Conservation (phyloP, 2,888 invertebrate species). For the Abscondita cerata region DNA sequence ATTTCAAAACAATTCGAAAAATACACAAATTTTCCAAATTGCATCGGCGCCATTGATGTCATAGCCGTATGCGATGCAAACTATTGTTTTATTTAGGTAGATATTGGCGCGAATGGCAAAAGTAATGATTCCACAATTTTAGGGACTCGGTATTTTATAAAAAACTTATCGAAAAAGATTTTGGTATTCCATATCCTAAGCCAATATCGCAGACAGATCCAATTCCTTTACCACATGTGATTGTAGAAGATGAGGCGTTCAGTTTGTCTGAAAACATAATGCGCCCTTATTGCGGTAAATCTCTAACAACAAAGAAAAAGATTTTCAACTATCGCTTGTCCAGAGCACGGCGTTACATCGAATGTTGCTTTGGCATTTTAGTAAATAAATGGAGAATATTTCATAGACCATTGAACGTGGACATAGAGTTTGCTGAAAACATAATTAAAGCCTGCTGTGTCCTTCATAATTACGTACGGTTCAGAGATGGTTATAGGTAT, state of each 20-base stretch:
- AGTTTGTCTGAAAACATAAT: not conserved
- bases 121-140: not conserved
- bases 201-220: not conserved
- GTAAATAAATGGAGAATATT: conserved; percentile 12
- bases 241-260: conserved; percentile 1
- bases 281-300: not conserved
- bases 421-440: conserved; percentile 6
- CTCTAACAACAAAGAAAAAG: not conserved
- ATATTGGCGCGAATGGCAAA: not conserved
- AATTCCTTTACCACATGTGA: not conserved
- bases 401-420: conserved; percentile 2
- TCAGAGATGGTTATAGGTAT: not conserved
- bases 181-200: not conserved
- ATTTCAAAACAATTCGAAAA: not conserved
- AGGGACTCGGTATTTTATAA: not conserved
- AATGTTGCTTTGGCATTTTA: conserved; percentile 6
- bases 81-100: not conserved
- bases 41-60: not conserved
- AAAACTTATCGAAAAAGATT: not conserved
- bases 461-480: not conserved
- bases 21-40: conserved; percentile 2
- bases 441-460: not conserved
- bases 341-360: not conserved
- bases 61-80: conserved; percentile 1
- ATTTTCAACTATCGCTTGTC: not conserved